Evolutionary conservation across 2,888 invertebrate genomes (phyloP).

Genomic region (Ectropis crepuscularia): DNA sequence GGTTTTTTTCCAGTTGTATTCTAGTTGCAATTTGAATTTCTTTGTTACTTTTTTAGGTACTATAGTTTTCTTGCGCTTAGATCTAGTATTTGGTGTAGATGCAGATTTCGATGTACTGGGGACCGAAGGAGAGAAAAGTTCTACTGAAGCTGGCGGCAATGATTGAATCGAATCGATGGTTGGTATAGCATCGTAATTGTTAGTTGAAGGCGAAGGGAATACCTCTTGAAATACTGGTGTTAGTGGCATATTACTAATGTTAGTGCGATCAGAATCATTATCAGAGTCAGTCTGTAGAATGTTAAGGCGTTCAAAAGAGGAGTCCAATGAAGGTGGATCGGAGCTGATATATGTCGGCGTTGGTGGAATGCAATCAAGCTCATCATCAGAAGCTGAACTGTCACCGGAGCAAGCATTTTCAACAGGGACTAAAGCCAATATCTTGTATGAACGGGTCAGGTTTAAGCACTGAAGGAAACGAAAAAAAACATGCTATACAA

Average conservation of each 20-base stretch:
- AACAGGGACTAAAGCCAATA: conserved; percentile 23
- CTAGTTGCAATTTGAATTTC: neutral
- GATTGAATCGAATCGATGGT: conserved; percentile 1
- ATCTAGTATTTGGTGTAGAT: neutral
- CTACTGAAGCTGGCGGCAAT: neutral
- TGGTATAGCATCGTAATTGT: conserved; percentile 5
- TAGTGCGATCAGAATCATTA: conserved; percentile 3
- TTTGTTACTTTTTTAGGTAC: neutral
- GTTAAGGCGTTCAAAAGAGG: conserved; percentile 5
- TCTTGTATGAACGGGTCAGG: conserved; percentile 16
- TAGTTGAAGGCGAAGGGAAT: conserved; percentile 3
- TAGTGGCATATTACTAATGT: conserved; percentile 1
- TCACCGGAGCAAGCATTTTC: conserved; percentile 20
- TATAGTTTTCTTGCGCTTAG: neutral
- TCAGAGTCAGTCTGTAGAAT: conserved; percentile 9
- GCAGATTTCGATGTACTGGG: neutral
- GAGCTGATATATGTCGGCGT: conserved; percentile 8
- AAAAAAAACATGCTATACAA: conserved; percentile 3
- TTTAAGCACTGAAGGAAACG: conserved; percentile 5
- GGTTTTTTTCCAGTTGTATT: no score
- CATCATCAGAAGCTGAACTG: conserved; percentile 14
- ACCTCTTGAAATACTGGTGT: conserved; percentile 3
- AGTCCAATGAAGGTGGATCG: conserved; percentile 11
- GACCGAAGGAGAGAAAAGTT: neutral
- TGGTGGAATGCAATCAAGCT: conserved; percentile 7